Percentiles rank a stretch among this genome's conserved stretches.
Evolutionary conservation across 1,140 invertebrate genomes (phyloP).

Genomic region (Sminthurides bifidus): DNA sequence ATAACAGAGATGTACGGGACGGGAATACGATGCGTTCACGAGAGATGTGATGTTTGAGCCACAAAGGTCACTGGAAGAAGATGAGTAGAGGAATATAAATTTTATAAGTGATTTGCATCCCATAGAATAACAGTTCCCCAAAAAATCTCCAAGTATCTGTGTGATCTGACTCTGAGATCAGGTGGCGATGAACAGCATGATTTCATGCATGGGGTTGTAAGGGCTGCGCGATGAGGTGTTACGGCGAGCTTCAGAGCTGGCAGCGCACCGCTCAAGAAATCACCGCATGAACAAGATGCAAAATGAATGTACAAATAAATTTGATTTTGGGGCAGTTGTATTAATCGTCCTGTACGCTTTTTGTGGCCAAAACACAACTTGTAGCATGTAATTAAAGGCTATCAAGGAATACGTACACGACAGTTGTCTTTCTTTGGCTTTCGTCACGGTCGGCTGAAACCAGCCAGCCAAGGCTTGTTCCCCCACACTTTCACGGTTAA

Average conservation of each 20-base stretch:
- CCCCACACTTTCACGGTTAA: conserved; percentile 30
- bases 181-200: too few relatives aligned
- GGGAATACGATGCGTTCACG: not conserved
- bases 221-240: too few relatives aligned
- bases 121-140: too few relatives aligned
- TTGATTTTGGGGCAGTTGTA: not conserved
- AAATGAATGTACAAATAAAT: too few relatives aligned
- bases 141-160: too few relatives aligned
- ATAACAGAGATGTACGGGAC: not conserved
- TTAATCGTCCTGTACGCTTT: not conserved
- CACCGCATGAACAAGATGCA: too few relatives aligned
- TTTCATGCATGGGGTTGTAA: too few relatives aligned
- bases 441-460: conserved; percentile 26
- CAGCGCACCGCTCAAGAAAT: too few relatives aligned
- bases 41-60: not conserved
- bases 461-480: conserved; percentile 21
- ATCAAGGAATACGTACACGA: not conserved
- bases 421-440: conserved; percentile 4
- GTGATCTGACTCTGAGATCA: too few relatives aligned
- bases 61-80: not conserved
- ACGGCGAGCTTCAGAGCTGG: too few relatives aligned
- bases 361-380: not conserved
- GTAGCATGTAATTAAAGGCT: not conserved
- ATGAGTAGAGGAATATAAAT: not conserved
- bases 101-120: too few relatives aligned